Conservation (phyloP, 2,888 invertebrate species). For the Archaeoteleia sp. region DNA sequence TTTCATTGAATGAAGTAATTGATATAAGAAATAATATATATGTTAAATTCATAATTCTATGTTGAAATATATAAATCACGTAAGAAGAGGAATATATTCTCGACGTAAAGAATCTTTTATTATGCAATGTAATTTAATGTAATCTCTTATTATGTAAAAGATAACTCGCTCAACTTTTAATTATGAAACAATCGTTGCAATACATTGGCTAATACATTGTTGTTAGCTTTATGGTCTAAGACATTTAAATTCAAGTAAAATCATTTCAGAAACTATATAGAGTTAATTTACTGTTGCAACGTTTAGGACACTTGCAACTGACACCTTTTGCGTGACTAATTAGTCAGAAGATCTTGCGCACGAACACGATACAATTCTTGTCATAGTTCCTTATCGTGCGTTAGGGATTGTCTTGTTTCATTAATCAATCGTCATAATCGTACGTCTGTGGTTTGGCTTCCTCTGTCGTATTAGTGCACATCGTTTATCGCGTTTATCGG, state of each 20-base stretch:
- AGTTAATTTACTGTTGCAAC: constrained; percentile 4
- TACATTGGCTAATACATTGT: too few relatives aligned
- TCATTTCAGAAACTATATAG: constrained; percentile 2
- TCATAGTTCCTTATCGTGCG: constrained; percentile 29
- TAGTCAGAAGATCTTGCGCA: constrained; percentile 38
- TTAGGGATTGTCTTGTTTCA: constrained; percentile 41
- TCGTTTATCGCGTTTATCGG: background rate
- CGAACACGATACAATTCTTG: constrained; percentile 40
- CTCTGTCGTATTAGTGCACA: background rate
- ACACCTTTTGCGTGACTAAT: constrained; percentile 48
- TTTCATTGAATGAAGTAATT: too few relatives aligned
- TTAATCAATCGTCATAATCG: constrained; percentile 42
- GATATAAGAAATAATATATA: too few relatives aligned
- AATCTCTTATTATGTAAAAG: too few relatives aligned
- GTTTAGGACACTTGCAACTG: constrained; percentile 14
- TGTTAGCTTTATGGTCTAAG: too few relatives aligned
- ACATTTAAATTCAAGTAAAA: constrained; percentile 12
- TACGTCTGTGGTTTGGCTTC: constrained; percentile 11
- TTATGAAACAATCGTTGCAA: too few relatives aligned
- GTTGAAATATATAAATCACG: too few relatives aligned
- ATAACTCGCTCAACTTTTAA: too few relatives aligned
- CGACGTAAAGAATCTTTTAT: background rate
- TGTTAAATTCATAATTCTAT: too few relatives aligned
- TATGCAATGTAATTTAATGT: too few relatives aligned
- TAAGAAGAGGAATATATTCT: too few relatives aligned